Base-by-base conservation (phyloP, 2,888 invertebrate species). In the Bellardia bayeri region DNA sequence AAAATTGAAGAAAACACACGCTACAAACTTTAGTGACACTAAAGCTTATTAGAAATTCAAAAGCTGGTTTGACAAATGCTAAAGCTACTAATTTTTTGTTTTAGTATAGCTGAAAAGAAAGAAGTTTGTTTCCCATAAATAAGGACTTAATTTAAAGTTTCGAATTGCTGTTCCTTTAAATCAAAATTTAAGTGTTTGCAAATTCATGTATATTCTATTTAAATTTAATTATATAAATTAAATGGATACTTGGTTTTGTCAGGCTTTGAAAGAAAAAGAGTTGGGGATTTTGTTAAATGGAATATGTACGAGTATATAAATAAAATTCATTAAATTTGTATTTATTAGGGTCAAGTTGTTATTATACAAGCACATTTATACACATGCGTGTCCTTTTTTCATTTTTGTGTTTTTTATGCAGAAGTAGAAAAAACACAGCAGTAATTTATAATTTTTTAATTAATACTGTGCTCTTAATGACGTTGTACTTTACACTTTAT, bases 401-500 rank as follows among this genome's bases (percentile, higher is more conserved):
- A 23, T 9, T 69, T 51, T 51, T 68, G 54, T 76, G 13, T 30
- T 61, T 63, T 63, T 68, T 71, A 40, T 8, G 51, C 54, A 61
- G 40, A 69, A 76, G 51, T 69, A 30, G 13, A n/a, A 42, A 61
- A 69, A 75, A 49, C 37, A 37, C 37, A 56, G 45, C 64, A 72
- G 23, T 79, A 69, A 58, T 81, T 72, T 83, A 64, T 71, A 83
- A 83, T 83, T 72, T 83, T 80, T 87, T 76, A 84, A 87, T 81
- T 87, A 84, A 76, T 84, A 84, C 51, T 84, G 37, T 66, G 81
- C 75, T 61, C 71, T 64, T 84, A 87, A 87, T 84, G 71, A 84
- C 75, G 72, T 81, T 78, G 66, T 84, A 58, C 49, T 72, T 76
- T 76, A 40, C 71, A 84, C 81, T 87, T 84, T 81, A 87, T 87